Evolutionary conservation across 2,797 vertebrate genomes (phyloP).

Genomic region (Cottoperca gobio): DNA sequence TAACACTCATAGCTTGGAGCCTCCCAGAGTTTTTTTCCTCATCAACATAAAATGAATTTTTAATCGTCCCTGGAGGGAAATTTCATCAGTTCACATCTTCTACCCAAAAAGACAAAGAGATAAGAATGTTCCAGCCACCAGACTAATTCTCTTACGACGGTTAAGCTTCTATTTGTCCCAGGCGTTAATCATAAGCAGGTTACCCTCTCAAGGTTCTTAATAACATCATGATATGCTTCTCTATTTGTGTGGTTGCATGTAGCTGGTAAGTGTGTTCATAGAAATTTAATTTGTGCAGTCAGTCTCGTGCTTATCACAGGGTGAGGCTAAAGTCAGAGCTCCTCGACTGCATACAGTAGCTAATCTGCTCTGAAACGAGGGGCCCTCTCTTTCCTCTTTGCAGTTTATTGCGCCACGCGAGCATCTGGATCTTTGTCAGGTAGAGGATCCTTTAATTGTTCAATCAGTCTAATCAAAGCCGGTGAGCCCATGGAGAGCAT

Average conservation of each 20-base stretch:
- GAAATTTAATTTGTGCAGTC: conserved; percentile 8
- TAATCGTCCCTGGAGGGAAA: conserved; percentile 28
- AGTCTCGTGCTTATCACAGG: conserved; percentile 48
- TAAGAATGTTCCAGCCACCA: conserved; percentile 10
- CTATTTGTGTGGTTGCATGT: not conserved
- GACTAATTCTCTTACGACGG: not conserved
- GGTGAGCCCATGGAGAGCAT: not conserved
- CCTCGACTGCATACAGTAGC: conserved; percentile 29
- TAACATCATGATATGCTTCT: accelerated
- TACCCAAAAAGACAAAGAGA: not conserved
- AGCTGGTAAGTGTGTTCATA: conserved; percentile 1
- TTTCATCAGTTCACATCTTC: conserved; percentile 2
- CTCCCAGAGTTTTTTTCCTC: conserved; percentile 10
- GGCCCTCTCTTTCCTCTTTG: conserved; percentile 10
- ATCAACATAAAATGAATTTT: conserved; percentile 44
- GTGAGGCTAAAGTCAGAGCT: conserved; percentile 47
- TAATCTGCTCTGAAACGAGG: conserved; percentile 59
- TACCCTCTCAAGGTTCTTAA: not conserved
- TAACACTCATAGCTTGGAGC: not conserved
- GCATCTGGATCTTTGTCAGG: not conserved
- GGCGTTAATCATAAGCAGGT: not conserved
- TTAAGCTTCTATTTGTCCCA: not conserved
- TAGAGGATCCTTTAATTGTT: conserved; percentile 9
- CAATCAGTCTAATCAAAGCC: conserved; percentile 35
- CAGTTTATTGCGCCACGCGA: conserved; percentile 10